These are phyloP conservation scores for Synergus laeviventris DNA, from an alignment of 2,888 invertebrate species.

Conservation along the genomic window DNA sequence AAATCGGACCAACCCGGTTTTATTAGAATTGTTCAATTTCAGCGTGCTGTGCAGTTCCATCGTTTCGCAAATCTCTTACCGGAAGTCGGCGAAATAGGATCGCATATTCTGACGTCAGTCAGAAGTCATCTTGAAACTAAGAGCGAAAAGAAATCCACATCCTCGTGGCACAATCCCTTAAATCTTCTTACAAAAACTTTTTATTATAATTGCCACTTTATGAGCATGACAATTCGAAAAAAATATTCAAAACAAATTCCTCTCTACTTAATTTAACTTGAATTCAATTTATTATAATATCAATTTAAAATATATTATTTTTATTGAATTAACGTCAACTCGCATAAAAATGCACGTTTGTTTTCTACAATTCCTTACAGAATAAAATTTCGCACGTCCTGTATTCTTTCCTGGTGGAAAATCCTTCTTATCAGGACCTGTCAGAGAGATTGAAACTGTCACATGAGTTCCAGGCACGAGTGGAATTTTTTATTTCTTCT, in stretches of 20 bases:
- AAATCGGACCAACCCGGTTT: slow-evolving; percentile 57
- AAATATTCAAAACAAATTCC: background rate
- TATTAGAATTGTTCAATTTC: slow-evolving; percentile 68
- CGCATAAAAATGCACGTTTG: background rate
- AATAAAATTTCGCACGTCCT: slow-evolving; percentile 20
- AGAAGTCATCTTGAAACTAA: background rate
- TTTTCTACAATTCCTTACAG: background rate
- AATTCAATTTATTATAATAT: background rate
- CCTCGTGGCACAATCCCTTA: slow-evolving; percentile 9
- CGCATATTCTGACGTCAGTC: slow-evolving; percentile 13
- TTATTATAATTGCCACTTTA: slow-evolving; percentile 10
- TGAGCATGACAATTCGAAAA: background rate
- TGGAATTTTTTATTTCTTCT: slow-evolving; percentile 28
- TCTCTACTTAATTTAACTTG: background rate
- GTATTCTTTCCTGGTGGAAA: slow-evolving; percentile 23
- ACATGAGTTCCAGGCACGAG: slow-evolving; percentile 30
- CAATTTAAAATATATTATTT: background rate
- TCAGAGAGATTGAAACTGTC: slow-evolving; percentile 38
- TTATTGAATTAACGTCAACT: background rate
- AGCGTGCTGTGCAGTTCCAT: slow-evolving; percentile 51
- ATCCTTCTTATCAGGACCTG: slow-evolving; percentile 37
- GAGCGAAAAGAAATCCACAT: slow-evolving; percentile 17
- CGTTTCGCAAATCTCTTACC: slow-evolving; percentile 53
- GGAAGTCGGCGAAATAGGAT: slow-evolving; percentile 22
- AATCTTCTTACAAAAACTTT: slow-evolving; percentile 14